A percentile compares a stretch with the other conserved stretches of the same genome.
Conservation (phyloP, 2,888 invertebrate species). For the Drosophila prolongata region DNA sequence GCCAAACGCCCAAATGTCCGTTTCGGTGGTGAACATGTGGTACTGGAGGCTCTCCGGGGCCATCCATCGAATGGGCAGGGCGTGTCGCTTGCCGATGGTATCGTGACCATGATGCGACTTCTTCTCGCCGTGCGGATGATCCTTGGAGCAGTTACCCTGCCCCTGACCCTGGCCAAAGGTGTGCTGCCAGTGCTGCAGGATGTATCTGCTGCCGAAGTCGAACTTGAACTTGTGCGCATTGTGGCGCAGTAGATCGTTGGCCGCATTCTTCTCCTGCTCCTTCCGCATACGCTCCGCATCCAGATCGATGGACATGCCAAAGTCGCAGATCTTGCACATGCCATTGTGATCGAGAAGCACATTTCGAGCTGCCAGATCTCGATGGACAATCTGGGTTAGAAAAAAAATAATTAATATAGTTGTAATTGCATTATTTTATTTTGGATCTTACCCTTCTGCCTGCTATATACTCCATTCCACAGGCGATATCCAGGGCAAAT, state of each 20-base stretch:
- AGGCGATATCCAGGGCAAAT: constrained; percentile 92
- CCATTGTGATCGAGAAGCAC: constrained; percentile 93
- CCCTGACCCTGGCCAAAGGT: constrained; percentile 64
- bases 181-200: constrained; percentile 82
- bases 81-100: constrained; percentile 83
- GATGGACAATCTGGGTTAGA: constrained; percentile 90
- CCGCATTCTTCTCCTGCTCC: constrained; percentile 77
- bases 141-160: constrained; percentile 61
- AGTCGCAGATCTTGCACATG: constrained; percentile 94
- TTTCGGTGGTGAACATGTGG: constrained; percentile 91
- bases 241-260: constrained; percentile 76
- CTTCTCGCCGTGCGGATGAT: constrained; percentile 63
- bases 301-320: constrained; percentile 92
- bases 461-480: constrained; percentile 94
- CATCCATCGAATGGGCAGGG: constrained; percentile 89
- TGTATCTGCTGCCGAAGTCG: constrained; percentile 82
- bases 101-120: constrained; percentile 76
- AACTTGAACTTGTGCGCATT: constrained; percentile 81
- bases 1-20: constrained; percentile 95
- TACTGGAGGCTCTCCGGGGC: constrained; percentile 92
- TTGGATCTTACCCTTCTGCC: constrained; percentile 89
- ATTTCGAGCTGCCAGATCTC: constrained; percentile 93
- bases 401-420: not conserved
- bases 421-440: constrained; percentile 46
- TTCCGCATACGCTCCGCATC: constrained; percentile 81